Evolutionary conservation across 1,140 invertebrate genomes (phyloP).

Genomic region (Cotesia glomerata): DNA sequence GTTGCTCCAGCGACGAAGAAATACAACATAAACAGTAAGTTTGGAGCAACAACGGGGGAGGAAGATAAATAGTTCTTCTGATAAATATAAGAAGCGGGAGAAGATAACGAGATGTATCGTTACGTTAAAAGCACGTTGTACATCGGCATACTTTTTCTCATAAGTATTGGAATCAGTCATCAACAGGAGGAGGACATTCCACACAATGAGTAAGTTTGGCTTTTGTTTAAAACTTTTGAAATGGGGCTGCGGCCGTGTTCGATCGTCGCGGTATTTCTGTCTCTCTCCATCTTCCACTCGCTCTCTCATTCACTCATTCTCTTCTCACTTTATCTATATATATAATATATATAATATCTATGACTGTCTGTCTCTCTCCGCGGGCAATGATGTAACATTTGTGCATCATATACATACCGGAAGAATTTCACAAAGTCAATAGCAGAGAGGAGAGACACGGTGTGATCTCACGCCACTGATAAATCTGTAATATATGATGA

Average conservation of each 20-base stretch:
- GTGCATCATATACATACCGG: conserved; percentile 7
- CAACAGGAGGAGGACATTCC: conserved; percentile 84
- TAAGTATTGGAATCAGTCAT: conserved; percentile 50
- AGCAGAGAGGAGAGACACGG: background rate
- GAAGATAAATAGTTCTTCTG: conserved; percentile 1
- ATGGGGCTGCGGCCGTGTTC: conserved; percentile 28
- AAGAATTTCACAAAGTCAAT: conserved; percentile 3
- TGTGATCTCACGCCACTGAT: background rate
- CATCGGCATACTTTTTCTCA: conserved; percentile 50
- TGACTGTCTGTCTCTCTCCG: background rate
- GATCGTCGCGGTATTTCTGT: conserved; percentile 13
- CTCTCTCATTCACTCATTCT: background rate
- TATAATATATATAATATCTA: conserved; percentile 7
- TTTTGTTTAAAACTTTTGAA: conserved; percentile 33
- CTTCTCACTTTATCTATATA: background rate
- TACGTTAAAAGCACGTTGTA: conserved; percentile 37
- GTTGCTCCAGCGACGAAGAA: no score
- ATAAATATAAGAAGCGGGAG: conserved; percentile 9
- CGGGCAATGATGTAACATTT: conserved; percentile 23
- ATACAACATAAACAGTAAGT: background rate
- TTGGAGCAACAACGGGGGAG: background rate
- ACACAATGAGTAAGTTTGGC: conserved; percentile 77
- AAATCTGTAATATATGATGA: background rate
- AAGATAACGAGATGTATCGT: conserved; percentile 31
- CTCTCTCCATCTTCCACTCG: background rate